phyloP scores from a whole-genome alignment of 2,113 vertebrate genomes.

The Dunckerocampus dactyliophorus region DNA sequence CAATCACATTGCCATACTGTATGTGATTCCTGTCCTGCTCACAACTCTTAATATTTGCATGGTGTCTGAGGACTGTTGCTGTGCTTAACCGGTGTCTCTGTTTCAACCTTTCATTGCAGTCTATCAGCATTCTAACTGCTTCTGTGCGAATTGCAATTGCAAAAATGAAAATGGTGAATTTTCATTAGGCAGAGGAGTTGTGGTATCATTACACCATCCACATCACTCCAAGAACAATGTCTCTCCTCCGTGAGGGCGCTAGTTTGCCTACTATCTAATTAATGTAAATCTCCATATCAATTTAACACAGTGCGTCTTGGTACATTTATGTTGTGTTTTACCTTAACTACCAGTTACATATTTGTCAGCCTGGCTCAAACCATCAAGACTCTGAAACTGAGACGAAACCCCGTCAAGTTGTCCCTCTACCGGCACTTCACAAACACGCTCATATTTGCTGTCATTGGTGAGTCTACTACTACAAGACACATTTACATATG shows the following conservation, averaged over 20 bases:
- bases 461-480: conserved; percentile 75
- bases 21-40: no score
- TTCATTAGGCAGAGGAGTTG: no score
- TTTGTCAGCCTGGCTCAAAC: conserved; percentile 89
- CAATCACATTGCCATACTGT: no score
- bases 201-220: background rate
- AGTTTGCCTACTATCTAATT: background rate
- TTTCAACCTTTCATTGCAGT: no score
- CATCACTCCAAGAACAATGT: background rate
- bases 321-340: background rate
- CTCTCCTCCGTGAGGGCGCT: background rate
- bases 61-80: no score
- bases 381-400: conserved; percentile 84
- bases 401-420: conserved; percentile 84
- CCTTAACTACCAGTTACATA: conserved; percentile 76
- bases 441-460: conserved; percentile 83
- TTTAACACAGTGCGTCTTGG: background rate
- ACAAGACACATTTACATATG: background rate
- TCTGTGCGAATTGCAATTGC: no score
- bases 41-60: no score
- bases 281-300: background rate
- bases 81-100: no score
- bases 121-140: no score
- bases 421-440: conserved; percentile 88
- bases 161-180: no score